These are phyloP conservation scores for Diogma glabrata DNA, from an alignment of 2,888 invertebrate species.

Conservation along the genomic window DNA sequence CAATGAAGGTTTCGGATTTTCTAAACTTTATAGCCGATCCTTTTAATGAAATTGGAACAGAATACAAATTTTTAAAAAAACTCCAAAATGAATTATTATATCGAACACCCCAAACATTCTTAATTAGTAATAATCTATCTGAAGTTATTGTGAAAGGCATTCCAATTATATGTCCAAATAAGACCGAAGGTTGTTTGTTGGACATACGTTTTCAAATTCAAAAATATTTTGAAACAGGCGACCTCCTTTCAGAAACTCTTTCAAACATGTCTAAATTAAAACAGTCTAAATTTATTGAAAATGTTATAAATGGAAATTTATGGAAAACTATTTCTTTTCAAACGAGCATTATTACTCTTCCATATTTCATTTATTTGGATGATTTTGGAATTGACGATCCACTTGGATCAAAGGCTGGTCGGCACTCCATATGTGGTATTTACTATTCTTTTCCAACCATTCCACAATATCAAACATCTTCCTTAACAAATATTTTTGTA, in stretches of 20 bases:
- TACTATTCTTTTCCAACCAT: background rate
- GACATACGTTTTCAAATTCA: background rate
- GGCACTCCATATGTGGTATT: background rate
- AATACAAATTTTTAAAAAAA: background rate
- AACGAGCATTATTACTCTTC: background rate
- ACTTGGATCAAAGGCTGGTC: background rate
- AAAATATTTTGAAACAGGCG: background rate
- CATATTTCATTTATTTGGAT: background rate
- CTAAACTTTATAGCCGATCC: no score
- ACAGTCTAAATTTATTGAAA: background rate
- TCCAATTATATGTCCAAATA: conserved; percentile 1
- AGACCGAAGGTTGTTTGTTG: background rate
- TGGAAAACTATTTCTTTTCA: background rate
- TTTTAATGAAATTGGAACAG: no score
- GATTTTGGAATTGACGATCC: background rate
- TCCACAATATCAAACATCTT: background rate
- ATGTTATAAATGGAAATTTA: background rate
- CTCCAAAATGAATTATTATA: background rate
- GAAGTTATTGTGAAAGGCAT: background rate
- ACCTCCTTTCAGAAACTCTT: background rate
- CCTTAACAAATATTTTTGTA: background rate
- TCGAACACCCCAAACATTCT: background rate
- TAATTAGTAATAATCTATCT: background rate
- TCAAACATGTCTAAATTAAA: background rate
- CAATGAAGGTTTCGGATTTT: no score